phyloP scores from a whole-genome alignment of 2,113 vertebrate genomes.

The Heterochromis multidens region DNA sequence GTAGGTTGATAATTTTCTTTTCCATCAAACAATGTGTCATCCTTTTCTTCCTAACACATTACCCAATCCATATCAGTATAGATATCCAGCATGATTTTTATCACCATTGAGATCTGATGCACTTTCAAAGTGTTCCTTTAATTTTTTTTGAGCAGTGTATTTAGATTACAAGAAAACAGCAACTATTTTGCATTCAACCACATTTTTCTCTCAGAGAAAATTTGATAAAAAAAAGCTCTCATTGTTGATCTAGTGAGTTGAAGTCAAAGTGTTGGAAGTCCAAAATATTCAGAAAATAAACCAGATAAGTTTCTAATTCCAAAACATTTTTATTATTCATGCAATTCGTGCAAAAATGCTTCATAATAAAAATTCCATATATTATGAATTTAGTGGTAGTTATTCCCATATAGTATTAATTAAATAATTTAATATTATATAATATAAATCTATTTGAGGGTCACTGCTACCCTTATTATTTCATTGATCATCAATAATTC shows the following conservation, averaged over 20 bases:
- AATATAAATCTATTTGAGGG: not conserved
- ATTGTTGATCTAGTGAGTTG: not conserved
- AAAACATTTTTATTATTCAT: not conserved
- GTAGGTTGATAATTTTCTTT: no score
- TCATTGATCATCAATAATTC: not conserved
- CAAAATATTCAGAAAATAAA: not conserved
- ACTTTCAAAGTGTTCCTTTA: no score
- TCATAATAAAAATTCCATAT: not conserved
- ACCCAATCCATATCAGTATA: no score
- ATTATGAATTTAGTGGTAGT: not conserved
- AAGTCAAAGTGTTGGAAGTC: not conserved
- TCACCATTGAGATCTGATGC: no score
- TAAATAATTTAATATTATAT: not conserved
- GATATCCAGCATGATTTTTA: no score
- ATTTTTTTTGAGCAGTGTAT: no score
- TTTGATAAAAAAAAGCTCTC: not conserved
- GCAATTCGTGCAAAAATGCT: not conserved
- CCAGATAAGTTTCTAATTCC: not conserved
- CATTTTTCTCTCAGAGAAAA: not conserved
- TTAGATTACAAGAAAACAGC: not conserved
- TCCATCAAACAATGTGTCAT: no score
- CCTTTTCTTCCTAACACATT: no score
- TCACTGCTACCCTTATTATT: not conserved
- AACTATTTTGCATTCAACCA: not conserved
- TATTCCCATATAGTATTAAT: not conserved